These are phyloP conservation scores for Helogale parvula DNA, from an alignment of 2,113 vertebrate genomes.

Conservation along the genomic window DNA sequence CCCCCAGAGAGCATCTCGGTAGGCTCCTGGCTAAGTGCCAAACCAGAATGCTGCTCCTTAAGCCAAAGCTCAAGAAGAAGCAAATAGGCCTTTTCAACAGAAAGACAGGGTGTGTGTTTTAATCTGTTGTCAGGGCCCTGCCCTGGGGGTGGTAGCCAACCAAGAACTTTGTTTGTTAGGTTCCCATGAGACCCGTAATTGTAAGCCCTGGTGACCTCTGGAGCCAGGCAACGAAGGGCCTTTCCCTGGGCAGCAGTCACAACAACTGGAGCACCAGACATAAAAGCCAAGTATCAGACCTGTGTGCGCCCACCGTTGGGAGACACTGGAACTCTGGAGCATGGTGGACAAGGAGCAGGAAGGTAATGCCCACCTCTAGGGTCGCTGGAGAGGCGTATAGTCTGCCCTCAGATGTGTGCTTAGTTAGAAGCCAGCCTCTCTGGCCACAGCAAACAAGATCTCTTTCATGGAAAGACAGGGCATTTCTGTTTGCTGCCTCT, in stretches of 20 bases:
- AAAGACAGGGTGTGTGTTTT: background rate
- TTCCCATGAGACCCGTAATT: background rate
- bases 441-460: background rate
- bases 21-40: background rate
- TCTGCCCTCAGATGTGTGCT: background rate
- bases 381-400: background rate
- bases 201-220: background rate
- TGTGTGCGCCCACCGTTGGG: background rate
- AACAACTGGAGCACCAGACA: background rate
- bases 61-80: background rate
- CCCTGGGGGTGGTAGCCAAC: background rate
- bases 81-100: background rate
- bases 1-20: background rate
- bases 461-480: background rate
- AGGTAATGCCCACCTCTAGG: background rate
- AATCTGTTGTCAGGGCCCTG: background rate
- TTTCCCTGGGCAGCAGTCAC: background rate
- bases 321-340: background rate
- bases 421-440: background rate
- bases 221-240: background rate
- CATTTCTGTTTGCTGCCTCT: background rate
- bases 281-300: background rate
- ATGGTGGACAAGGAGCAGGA: background rate
- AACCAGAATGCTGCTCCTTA: background rate
- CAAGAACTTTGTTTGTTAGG: background rate